phyloP scores from a whole-genome alignment of 2,797 vertebrate species.

The Pseudochromis fuscus region DNA sequence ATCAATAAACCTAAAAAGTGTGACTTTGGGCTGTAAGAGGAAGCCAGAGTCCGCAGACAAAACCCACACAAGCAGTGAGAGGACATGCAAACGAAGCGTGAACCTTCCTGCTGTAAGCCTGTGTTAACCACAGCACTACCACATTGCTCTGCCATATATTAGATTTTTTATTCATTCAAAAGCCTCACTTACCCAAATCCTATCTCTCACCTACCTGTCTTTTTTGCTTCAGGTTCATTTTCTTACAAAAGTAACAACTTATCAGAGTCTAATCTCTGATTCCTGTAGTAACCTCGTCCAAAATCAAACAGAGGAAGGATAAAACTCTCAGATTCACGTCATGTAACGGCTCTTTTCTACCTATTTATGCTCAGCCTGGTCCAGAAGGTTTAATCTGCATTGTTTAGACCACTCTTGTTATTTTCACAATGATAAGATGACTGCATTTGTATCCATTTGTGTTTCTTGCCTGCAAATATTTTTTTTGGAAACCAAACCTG shows the following conservation, averaged over 20 bases:
- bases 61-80: too few relatives aligned
- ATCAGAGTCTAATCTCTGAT: too few relatives aligned
- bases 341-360: not conserved
- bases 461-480: not conserved
- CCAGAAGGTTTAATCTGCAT: not conserved
- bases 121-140: too few relatives aligned
- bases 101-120: too few relatives aligned
- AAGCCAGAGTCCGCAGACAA: too few relatives aligned
- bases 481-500: not conserved
- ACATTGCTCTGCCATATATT: not conserved
- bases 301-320: too few relatives aligned
- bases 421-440: not conserved
- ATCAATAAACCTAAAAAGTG: too few relatives aligned
- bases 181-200: not conserved
- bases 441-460: not conserved
- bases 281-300: too few relatives aligned
- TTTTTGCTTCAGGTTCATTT: not conserved
- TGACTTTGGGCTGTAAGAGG: too few relatives aligned
- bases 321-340: too few relatives aligned
- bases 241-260: too few relatives aligned
- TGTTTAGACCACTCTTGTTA: not conserved
- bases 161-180: not conserved
- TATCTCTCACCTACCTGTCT: not conserved
- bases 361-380: not conserved
- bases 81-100: too few relatives aligned